These are phyloP conservation scores for Gadopsis marmoratus DNA, from an alignment of 2,797 vertebrate species.

Conservation along the genomic window DNA sequence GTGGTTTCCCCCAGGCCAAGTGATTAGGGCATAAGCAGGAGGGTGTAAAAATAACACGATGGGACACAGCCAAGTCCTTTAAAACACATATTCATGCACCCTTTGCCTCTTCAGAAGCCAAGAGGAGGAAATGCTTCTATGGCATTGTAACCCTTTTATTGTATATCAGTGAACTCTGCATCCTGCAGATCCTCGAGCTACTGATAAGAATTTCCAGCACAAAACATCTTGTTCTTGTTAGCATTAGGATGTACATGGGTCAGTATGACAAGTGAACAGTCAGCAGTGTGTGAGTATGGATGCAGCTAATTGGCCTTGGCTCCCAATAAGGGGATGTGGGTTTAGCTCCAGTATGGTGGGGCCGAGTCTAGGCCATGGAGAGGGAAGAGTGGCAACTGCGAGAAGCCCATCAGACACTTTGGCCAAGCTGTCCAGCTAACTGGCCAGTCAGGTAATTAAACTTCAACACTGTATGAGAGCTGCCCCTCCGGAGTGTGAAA, in stretches of 20 bases:
- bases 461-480: constrained; percentile 46
- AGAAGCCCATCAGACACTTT: constrained; percentile 68
- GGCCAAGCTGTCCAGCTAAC: constrained; percentile 53
- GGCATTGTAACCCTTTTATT: constrained; percentile 47
- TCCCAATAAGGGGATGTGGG: constrained; percentile 75
- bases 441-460: constrained; percentile 72
- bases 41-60: constrained; percentile 65
- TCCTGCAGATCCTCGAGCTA: constrained; percentile 32
- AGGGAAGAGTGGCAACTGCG: constrained; percentile 54
- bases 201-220: constrained; percentile 62
- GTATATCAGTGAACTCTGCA: constrained; percentile 47
- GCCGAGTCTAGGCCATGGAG: constrained; percentile 51
- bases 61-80: constrained; percentile 50
- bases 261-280: constrained; percentile 68
- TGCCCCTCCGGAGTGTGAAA: constrained; percentile 63
- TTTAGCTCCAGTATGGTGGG: constrained; percentile 60
- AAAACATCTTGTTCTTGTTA: constrained; percentile 75
- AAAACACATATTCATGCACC: constrained; percentile 55
- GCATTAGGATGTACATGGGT: constrained; percentile 52
- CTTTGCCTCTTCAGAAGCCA: constrained; percentile 58
- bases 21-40: constrained; percentile 59
- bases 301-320: constrained; percentile 77
- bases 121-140: constrained; percentile 49
- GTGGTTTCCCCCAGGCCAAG: constrained; percentile 53
- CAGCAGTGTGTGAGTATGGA: constrained; percentile 63